Evolutionary conservation across 1,140 invertebrate genomes (phyloP).

Genomic region (Pseudomyrmex flavicornis): DNA sequence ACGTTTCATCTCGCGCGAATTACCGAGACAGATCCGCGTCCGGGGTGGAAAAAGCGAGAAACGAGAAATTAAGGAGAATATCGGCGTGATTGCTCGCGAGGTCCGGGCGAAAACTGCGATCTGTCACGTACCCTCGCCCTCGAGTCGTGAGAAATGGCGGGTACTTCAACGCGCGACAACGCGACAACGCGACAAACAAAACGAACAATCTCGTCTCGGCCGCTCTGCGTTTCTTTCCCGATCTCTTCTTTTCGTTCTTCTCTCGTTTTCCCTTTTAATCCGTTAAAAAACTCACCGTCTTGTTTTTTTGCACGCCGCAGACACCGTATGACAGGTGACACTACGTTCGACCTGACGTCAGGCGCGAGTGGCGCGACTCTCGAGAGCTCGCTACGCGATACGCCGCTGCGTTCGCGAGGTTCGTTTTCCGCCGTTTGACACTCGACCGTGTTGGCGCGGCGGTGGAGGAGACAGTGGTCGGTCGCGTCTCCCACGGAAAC

Average conservation of each 20-base stretch:
- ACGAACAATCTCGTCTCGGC: too few relatives aligned
- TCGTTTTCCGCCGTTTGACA: too few relatives aligned
- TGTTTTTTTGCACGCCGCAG: too few relatives aligned
- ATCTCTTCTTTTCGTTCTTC: too few relatives aligned
- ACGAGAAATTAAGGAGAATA: background rate
- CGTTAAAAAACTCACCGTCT: too few relatives aligned
- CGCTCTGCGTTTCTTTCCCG: too few relatives aligned
- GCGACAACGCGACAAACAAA: background rate
- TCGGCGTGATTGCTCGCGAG: background rate
- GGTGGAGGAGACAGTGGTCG: background rate
- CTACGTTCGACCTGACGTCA: background rate
- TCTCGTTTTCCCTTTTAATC: too few relatives aligned
- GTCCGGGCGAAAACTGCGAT: background rate
- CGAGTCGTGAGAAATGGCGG: constrained; percentile 6
- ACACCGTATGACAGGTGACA: too few relatives aligned
- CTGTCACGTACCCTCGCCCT: background rate
- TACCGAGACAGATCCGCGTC: background rate
- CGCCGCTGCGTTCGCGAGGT: background rate
- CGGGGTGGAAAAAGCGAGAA: background rate
- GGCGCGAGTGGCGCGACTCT: background rate
- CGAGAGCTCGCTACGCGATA: background rate
- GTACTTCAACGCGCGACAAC: background rate
- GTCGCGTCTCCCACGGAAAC: background rate
- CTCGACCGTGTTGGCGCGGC: too few relatives aligned
- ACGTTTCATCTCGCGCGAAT: background rate